Evolutionary conservation across 2,888 invertebrate genomes (phyloP).

Genomic region (Tiliacea citrago): DNA sequence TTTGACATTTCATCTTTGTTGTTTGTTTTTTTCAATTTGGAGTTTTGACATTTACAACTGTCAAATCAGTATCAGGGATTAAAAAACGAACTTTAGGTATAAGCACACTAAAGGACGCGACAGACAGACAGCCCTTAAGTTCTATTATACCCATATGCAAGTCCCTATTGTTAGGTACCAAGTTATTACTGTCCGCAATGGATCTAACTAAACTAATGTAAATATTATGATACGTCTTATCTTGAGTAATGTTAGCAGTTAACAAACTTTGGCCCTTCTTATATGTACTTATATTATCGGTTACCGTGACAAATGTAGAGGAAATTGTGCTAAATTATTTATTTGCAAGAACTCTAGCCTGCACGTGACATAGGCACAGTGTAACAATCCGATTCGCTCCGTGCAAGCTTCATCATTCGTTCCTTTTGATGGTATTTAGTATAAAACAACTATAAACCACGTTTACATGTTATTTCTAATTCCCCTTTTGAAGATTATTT

Average conservation of each 20-base stretch:
- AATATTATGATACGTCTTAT: slow-evolving; percentile 71
- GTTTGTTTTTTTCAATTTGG: too few species aligned
- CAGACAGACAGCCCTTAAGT: background rate
- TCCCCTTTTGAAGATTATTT: slow-evolving; percentile 35
- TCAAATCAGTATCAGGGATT: too few species aligned
- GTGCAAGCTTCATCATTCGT: slow-evolving; percentile 41
- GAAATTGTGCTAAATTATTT: slow-evolving; percentile 14
- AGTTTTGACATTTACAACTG: too few species aligned
- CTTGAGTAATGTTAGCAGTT: slow-evolving; percentile 23
- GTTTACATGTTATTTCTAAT: slow-evolving; percentile 18
- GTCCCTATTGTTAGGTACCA: background rate
- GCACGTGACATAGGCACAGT: background rate
- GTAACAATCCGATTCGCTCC: slow-evolving; percentile 39
- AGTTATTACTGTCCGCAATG: slow-evolving; percentile 61
- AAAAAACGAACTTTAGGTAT: background rate
- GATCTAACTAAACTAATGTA: slow-evolving; percentile 68
- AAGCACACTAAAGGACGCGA: too few species aligned
- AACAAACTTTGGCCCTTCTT: slow-evolving; percentile 52
- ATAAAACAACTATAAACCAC: slow-evolving; percentile 49
- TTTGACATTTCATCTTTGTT: too few species aligned
- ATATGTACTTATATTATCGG: slow-evolving; percentile 12
- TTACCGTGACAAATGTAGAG: slow-evolving; percentile 10
- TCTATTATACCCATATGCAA: background rate
- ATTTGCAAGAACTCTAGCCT: slow-evolving; percentile 13
- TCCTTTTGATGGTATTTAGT: slow-evolving; percentile 57